Conservation (phyloP, 2,113 vertebrate genomes). For the Sprattus sprattus region DNA sequence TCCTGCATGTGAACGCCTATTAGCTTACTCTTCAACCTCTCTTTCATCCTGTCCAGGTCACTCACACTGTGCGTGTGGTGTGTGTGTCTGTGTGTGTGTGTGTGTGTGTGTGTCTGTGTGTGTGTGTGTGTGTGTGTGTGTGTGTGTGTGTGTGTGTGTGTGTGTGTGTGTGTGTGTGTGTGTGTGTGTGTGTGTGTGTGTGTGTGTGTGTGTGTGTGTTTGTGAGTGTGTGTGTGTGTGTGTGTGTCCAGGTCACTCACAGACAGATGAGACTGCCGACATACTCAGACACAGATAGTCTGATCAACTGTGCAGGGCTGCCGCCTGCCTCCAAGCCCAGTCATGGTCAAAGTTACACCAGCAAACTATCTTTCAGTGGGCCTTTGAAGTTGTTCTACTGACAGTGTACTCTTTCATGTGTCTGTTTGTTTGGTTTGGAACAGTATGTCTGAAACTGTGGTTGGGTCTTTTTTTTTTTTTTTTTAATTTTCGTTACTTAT, state of each 20-base stretch:
- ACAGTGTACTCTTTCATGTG: not conserved
- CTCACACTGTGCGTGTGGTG: too few relatives aligned
- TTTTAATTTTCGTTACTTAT: too few relatives aligned
- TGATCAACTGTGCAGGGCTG: not conserved
- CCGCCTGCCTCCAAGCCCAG: conserved; percentile 2
- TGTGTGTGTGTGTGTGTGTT: too few relatives aligned
- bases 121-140: too few relatives aligned
- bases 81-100: too few relatives aligned
- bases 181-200: too few relatives aligned
- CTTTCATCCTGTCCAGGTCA: conserved; percentile 89
- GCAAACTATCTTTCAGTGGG: not conserved
- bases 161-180: too few relatives aligned
- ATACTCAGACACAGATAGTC: conserved; percentile 27
- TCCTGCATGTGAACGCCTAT: conserved; percentile 83
- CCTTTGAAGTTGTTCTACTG: not conserved
- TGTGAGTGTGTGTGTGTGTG: too few relatives aligned
- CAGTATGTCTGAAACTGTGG: not conserved
- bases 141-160: too few relatives aligned
- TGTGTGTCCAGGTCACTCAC: conserved; percentile 89
- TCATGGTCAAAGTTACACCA: not conserved
- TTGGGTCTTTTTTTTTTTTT: not conserved
- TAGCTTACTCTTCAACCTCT: conserved; percentile 85
- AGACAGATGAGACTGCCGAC: conserved; percentile 79
- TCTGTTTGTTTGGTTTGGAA: not conserved
- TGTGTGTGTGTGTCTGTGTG: too few relatives aligned